phyloP scores from a whole-genome alignment of 2,888 invertebrate genomes.

The Ametastegia equiseti region DNA sequence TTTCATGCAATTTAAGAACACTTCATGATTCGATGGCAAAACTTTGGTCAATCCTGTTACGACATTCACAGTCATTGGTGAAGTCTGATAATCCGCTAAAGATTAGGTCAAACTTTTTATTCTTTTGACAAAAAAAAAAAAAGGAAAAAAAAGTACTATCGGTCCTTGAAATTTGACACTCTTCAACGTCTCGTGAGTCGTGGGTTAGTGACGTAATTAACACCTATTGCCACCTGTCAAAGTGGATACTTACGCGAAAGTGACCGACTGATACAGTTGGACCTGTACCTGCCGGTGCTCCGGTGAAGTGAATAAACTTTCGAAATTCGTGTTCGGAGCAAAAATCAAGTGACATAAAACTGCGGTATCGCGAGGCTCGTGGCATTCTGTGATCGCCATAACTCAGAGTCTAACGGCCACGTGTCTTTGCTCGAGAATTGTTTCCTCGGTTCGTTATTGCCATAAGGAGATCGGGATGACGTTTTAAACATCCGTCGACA shows the following conservation, averaged over 20 bases:
- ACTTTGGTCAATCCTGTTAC: no score
- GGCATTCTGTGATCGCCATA: background rate
- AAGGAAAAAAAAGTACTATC: background rate
- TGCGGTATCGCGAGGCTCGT: background rate
- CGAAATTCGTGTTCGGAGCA: background rate
- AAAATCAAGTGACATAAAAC: background rate
- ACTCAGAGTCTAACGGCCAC: background rate
- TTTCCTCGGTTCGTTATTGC: background rate
- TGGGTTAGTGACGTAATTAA: constrained; percentile 11
- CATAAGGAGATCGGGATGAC: background rate
- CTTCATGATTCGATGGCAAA: no score
- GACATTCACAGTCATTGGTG: no score
- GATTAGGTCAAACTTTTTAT: background rate
- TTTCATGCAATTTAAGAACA: no score
- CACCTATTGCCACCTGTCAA: background rate
- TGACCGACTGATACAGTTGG: background rate
- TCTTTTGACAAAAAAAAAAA: background rate
- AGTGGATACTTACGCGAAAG: constrained; percentile 1
- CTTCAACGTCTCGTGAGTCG: background rate
- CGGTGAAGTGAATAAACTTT: background rate
- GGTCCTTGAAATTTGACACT: constrained; percentile 27
- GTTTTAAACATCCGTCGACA: constrained; percentile 22
- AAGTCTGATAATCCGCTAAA: background rate
- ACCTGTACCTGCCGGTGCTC: no score
- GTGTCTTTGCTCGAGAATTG: background rate